Base-by-base conservation (phyloP, 64 coral and sea anemone genomes). In the Platygyra sinensis region DNA sequence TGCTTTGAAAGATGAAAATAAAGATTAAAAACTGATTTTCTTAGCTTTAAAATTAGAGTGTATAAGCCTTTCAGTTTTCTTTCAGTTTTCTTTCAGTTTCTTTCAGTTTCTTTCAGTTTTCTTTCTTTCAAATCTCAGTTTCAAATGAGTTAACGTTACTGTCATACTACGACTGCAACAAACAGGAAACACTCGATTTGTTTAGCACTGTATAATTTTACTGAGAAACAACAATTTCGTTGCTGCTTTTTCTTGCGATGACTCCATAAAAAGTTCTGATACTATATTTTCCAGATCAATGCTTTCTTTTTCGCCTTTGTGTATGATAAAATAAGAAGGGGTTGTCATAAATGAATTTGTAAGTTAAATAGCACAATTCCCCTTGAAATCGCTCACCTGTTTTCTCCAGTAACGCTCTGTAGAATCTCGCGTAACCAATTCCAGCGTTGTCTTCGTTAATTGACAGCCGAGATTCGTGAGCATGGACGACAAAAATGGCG, bases 401-500 rank as follows among this genome's bases (percentile, higher is more conserved):
- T 8, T 31, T 36, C 30, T 62, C n/a, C 12, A 89, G 78, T 77
- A 94, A 73, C 20, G 78, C 59, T 25, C 78, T 87, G 65, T 89
- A 94, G 8, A 94, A 61, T 86, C 83, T 94, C 24, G 78, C 72
- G 25, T 94, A 94, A 30, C 92, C 87, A 86, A 92, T 92, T 9
- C 90, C 94, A 80, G 86, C 63, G 63, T 67, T 92, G 22, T 85
- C 60, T 79, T 92, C 90, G 80, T 96, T 96, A 12, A 96, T 49
- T 27, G 90, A 96, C 4, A 96, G 62, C 9, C 86, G 59, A 28
- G 90, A 96, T 77, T 96, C 94, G 17, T 96, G 63, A 20, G 90
- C 94, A 86, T 96, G 90, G 19, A 96, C 94, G 54, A 92, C 94
- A 86, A 96, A 96, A 52, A 96, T 72, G 24, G 94, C 94, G 22